Conservation (phyloP, 35 echinoderm and acorn worm genomes). For the Apostichopus parvimensis region DNA sequence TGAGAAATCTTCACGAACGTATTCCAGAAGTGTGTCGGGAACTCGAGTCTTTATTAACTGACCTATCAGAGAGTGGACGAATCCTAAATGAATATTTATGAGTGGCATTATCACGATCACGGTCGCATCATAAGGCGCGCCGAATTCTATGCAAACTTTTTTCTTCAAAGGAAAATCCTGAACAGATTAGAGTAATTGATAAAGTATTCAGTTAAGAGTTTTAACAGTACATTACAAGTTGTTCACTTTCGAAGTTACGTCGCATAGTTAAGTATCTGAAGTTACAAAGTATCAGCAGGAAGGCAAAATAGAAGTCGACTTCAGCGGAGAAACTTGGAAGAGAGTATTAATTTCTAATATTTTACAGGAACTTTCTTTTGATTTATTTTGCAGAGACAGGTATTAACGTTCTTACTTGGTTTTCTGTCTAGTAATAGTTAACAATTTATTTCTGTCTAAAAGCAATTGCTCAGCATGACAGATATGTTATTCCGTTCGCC, state of each 20-base stretch:
- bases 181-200: conserved; percentile 61
- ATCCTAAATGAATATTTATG: conserved; percentile 34
- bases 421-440: not conserved
- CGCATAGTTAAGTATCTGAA: not conserved
- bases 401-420: not conserved
- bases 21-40: not conserved
- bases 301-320: not conserved
- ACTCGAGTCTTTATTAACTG: not conserved
- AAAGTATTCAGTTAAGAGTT: conserved; percentile 24
- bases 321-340: not conserved
- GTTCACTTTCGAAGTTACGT: conserved; percentile 3
- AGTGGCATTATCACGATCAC: conserved; percentile 44
- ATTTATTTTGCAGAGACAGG: not conserved
- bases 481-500: conserved; percentile 58
- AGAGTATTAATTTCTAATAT: not conserved
- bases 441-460: not conserved
- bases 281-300: not conserved
- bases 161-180: conserved; percentile 29
- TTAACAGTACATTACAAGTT: conserved; percentile 4
- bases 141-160: conserved; percentile 60
- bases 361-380: not conserved
- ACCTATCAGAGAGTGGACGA: conserved; percentile 31
- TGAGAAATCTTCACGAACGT: not conserved
- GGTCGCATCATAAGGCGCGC: conserved; percentile 52
- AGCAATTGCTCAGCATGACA: conserved; percentile 31